Evolutionary conservation across 2,888 invertebrate species (phyloP).

Genomic region (Metallyticus violacea): DNA sequence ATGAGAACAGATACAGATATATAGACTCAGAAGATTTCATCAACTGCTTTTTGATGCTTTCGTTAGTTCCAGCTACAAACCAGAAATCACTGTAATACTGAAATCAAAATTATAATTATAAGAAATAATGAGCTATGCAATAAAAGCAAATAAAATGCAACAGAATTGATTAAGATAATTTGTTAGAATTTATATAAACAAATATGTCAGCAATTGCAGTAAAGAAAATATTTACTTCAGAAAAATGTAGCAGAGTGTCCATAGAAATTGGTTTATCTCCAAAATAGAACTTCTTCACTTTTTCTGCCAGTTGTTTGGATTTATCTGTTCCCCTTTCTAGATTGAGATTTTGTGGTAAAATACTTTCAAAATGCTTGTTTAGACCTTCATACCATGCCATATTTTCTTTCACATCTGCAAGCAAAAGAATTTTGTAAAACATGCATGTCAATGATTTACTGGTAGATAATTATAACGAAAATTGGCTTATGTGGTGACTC

Average conservation of each 20-base stretch:
- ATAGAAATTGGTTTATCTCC: background rate
- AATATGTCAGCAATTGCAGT: too few relatives aligned
- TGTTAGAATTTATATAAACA: too few relatives aligned
- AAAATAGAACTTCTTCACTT: background rate
- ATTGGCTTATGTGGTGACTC: too few relatives aligned
- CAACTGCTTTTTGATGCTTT: background rate
- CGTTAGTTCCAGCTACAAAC: conserved; percentile 2
- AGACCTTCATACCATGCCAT: background rate
- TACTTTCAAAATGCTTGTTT: background rate
- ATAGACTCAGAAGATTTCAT: background rate
- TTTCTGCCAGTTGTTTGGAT: background rate
- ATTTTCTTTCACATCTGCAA: background rate
- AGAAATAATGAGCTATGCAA: too few relatives aligned
- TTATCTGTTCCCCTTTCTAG: background rate
- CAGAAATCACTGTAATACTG: conserved; percentile 21
- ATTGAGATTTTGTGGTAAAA: background rate
- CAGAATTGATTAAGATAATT: too few relatives aligned
- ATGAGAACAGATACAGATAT: conserved; percentile 25
- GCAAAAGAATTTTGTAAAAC: too few relatives aligned
- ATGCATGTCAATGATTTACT: background rate
- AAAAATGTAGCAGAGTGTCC: background rate
- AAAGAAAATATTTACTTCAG: too few relatives aligned
- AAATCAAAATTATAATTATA: background rate
- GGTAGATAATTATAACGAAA: too few relatives aligned
- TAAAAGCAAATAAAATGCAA: too few relatives aligned